Evolutionary conservation across 2,888 invertebrate genomes (phyloP).

Genomic region (Steinernema hermaphroditum): DNA sequence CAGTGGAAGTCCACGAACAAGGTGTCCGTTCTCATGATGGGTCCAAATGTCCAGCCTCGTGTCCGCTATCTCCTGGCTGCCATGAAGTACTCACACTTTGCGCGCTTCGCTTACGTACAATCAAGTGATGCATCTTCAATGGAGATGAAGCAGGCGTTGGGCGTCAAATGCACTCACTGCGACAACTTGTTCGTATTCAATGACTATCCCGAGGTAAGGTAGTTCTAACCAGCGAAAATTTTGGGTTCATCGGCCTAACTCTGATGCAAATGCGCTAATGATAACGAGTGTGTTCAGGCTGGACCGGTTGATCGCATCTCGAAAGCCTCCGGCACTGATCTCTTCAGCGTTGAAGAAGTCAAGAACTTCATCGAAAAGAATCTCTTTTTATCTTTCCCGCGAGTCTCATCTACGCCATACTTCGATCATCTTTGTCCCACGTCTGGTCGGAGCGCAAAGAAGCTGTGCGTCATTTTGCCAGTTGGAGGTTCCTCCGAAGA

Average conservation of each 20-base stretch:
- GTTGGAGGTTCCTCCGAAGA: slow-evolving; percentile 44
- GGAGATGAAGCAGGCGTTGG: slow-evolving; percentile 51
- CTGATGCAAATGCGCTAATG: no score
- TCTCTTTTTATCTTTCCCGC: slow-evolving; percentile 67
- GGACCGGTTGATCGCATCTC: slow-evolving; percentile 57
- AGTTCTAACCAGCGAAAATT: background rate
- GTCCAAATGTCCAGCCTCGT: slow-evolving; percentile 53
- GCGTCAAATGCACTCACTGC: slow-evolving; percentile 55
- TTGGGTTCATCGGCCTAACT: background rate
- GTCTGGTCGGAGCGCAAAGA: slow-evolving; percentile 52
- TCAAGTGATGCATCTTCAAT: slow-evolving; percentile 40
- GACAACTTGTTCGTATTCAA: slow-evolving; percentile 70
- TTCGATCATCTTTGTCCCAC: slow-evolving; percentile 69
- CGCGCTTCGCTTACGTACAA: slow-evolving; percentile 63
- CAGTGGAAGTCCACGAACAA: slow-evolving; percentile 59
- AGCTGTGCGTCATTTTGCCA: slow-evolving; percentile 58
- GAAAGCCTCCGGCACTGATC: slow-evolving; percentile 48
- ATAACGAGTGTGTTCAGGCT: slow-evolving; percentile 37
- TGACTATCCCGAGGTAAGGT: slow-evolving; percentile 66
- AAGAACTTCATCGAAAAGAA: slow-evolving; percentile 68
- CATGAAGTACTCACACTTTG: slow-evolving; percentile 58
- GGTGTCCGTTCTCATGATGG: slow-evolving; percentile 60
- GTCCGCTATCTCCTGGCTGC: slow-evolving; percentile 62
- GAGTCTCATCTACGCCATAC: slow-evolving; percentile 68
- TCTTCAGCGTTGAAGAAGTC: slow-evolving; percentile 58